Evolutionary conservation across 2,797 vertebrate genomes (phyloP).

Genomic region (Anguilla megastoma): DNA sequence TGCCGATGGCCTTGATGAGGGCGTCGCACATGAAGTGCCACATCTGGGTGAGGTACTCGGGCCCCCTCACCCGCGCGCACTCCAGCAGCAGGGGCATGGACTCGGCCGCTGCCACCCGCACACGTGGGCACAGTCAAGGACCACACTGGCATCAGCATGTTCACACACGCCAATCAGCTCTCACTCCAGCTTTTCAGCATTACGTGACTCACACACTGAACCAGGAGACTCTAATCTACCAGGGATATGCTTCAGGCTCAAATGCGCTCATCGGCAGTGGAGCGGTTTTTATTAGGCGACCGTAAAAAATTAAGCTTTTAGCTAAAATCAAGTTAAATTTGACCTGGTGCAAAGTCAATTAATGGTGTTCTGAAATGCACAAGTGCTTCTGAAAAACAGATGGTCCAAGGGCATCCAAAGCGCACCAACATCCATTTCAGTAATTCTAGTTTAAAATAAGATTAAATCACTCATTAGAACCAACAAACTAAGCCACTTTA

Average conservation of each 20-base stretch:
- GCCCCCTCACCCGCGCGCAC: conserved; percentile 90
- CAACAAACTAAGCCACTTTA: neutral
- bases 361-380: neutral
- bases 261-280: too few relatives aligned
- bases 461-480: neutral
- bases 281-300: too few relatives aligned
- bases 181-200: neutral
- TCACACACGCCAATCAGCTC: neutral
- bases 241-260: too few relatives aligned
- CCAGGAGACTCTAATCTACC: too few relatives aligned
- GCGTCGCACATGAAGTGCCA: conserved; percentile 99
- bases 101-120: conserved; percentile 93
- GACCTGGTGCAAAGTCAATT: too few relatives aligned
- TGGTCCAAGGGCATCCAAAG: neutral
- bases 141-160: conserved; percentile 22
- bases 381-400: neutral
- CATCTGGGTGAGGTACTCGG: conserved; percentile 97
- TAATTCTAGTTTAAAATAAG: neutral
- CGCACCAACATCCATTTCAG: neutral
- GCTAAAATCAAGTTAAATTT: too few relatives aligned
- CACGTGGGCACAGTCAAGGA: conserved; percentile 80
- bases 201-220: too few relatives aligned
- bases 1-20: conserved; percentile 96
- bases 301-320: too few relatives aligned
- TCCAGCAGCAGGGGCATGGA: conserved; percentile 97